Base-by-base conservation (phyloP, 53 echinoderm and acorn worm species). In the Apostichopus leukothele region DNA sequence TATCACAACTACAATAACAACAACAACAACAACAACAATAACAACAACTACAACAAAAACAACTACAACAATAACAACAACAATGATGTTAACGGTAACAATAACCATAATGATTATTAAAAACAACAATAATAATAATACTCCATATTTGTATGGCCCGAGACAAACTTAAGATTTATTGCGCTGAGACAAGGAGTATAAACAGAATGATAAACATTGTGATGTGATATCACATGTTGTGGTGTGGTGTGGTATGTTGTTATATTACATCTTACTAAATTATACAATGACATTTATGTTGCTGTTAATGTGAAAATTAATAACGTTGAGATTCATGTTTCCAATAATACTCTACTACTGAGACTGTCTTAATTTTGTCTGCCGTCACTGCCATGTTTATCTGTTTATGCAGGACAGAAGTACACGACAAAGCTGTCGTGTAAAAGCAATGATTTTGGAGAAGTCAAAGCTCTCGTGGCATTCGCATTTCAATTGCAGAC, bases 371-470 rank as follows among this genome's bases (percentile, higher is more conserved):
- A 39, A 39, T 39, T 39, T 39, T 39, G 39, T 39, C 39, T 39
- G 39, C 2, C 39, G 39, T 39, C 3, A 0, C 39, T 39, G 39
- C 39, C 39, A 39, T 39, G 3, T 22, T n/a, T 81, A 55, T 54
- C 16, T 50, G 2, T 77, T 21, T 55, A 27, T 89, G 9, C 66
- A 96, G 96, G 96, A 18, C 79, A 87, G 54, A 88, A 90, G 54
- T 94, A 93, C 91, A 76, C 51, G 50, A 88, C 94, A 5, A 85
- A 88, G 39, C 86, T 96, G 52, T 78, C 84, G 10, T 92, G 94
- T 18, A 53, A 79, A 53, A 53, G 52, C 18, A 51, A 16, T 5
- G 51, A 79, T 53, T 79, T 39, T 79, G 86, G 94, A 39, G 84
- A 89, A 22, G 71, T 94, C 3, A 78, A 91, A 51, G 89, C 89